These are phyloP conservation scores for Myiotriccus ornatus DNA, from an alignment of 2,797 vertebrate genomes.

Conservation along the genomic window DNA sequence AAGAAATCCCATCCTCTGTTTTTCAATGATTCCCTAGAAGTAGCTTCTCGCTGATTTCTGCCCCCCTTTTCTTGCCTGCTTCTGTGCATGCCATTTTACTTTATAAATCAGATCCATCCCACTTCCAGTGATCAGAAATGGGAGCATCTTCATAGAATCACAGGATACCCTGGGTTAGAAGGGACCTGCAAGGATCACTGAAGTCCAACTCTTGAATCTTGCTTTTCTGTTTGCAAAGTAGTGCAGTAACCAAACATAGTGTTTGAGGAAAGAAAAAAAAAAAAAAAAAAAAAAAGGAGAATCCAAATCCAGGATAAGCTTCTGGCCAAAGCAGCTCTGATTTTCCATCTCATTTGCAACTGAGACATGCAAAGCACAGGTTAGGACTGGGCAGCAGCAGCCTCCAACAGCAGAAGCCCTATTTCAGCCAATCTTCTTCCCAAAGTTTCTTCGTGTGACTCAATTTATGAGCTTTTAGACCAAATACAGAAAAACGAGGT, in stretches of 20 bases:
- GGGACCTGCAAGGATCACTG: not conserved
- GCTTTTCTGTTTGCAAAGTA: not conserved
- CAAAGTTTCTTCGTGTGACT: not conserved
- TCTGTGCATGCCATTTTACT: not conserved
- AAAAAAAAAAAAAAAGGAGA: not conserved
- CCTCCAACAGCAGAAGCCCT: conserved; percentile 12
- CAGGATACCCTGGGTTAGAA: not conserved
- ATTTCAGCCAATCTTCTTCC: not conserved
- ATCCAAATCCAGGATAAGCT: not conserved
- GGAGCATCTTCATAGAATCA: not conserved
- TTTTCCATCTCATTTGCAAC: conserved; percentile 36
- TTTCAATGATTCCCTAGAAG: not conserved
- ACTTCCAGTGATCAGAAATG: not conserved
- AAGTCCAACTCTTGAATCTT: not conserved
- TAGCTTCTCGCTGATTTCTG: not conserved
- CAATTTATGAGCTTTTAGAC: not conserved
- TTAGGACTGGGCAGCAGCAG: not conserved
- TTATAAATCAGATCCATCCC: not conserved
- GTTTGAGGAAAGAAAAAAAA: not conserved
- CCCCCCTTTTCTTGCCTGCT: not conserved
- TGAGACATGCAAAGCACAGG: not conserved
- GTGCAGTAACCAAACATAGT: not conserved
- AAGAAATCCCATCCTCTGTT: not conserved
- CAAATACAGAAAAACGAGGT: not conserved
- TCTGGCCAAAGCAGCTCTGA: conserved; percentile 12